phyloP scores from a whole-genome alignment of 2,797 vertebrate genomes.

The Eidolon dupreanum region DNA sequence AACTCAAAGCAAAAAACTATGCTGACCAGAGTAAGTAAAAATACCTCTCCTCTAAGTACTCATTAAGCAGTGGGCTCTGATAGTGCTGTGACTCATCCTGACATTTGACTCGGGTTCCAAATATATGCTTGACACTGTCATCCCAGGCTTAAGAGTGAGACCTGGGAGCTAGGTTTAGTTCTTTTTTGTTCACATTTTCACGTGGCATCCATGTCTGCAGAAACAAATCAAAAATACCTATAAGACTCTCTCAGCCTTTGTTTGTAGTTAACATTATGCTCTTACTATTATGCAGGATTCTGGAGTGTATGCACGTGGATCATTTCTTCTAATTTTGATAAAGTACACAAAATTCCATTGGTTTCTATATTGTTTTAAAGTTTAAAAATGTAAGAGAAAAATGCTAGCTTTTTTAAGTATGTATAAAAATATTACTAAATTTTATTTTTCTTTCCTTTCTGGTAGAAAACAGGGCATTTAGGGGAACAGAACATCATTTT shows the following conservation, averaged over 20 bases:
- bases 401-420: slow-evolving; percentile 26
- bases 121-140: neutral
- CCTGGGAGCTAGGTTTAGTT: neutral
- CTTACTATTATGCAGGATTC: neutral
- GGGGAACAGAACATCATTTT: neutral
- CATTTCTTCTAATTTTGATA: neutral
- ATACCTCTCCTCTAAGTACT: neutral
- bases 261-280: neutral
- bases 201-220: neutral
- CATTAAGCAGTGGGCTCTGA: neutral
- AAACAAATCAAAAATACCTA: neutral
- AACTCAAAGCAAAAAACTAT: slow-evolving; percentile 97
- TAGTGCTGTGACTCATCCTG: neutral
- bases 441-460: slow-evolving; percentile 44
- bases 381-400: slow-evolving; percentile 50
- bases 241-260: neutral
- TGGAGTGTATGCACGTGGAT: neutral
- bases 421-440: slow-evolving; percentile 18
- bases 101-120: neutral
- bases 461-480: slow-evolving; percentile 33
- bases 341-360: neutral
- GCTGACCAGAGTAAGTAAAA: slow-evolving; percentile 96
- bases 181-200: neutral
- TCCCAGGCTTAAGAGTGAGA: neutral
- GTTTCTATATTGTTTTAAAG: slow-evolving; percentile 44